Conservation (phyloP, 2,797 vertebrate species). For the Parambassis ranga region DNA sequence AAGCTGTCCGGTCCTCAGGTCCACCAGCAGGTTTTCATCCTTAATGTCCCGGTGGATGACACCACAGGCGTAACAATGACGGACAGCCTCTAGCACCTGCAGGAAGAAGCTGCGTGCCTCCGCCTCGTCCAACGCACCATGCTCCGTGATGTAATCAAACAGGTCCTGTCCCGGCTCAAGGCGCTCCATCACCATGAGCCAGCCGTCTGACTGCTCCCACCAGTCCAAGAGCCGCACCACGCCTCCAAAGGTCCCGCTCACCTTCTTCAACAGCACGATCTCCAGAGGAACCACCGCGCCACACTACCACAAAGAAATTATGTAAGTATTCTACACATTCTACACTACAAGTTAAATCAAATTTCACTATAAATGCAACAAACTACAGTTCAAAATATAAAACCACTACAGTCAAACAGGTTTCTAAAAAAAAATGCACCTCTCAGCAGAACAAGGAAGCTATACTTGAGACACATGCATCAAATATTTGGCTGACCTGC, state of each 20-base stretch:
- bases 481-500: too few species aligned
- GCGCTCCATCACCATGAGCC: slow-evolving; percentile 93
- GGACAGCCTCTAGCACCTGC: slow-evolving; percentile 93
- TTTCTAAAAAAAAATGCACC: too few species aligned
- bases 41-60: slow-evolving; percentile 98
- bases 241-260: slow-evolving; percentile 91
- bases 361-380: too few species aligned
- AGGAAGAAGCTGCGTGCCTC: slow-evolving; percentile 91
- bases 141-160: slow-evolving; percentile 98
- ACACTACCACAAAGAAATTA: slow-evolving; percentile 76
- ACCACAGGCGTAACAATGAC: slow-evolving; percentile 94
- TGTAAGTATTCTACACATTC: too few species aligned
- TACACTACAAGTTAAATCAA: too few species aligned
- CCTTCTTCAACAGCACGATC: slow-evolving; percentile 94
- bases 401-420: too few species aligned
- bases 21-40: slow-evolving; percentile 97
- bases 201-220: slow-evolving; percentile 94
- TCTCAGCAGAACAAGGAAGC: too few species aligned
- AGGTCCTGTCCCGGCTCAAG: slow-evolving; percentile 95
- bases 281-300: slow-evolving; percentile 91
- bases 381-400: too few species aligned
- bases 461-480: too few species aligned
- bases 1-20: slow-evolving; percentile 91
- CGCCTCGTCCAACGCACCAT: slow-evolving; percentile 93
- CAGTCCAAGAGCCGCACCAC: slow-evolving; percentile 96